phyloP scores from a whole-genome alignment of 2,113 vertebrate species.

The Coryphaenoides rupestris region DNA sequence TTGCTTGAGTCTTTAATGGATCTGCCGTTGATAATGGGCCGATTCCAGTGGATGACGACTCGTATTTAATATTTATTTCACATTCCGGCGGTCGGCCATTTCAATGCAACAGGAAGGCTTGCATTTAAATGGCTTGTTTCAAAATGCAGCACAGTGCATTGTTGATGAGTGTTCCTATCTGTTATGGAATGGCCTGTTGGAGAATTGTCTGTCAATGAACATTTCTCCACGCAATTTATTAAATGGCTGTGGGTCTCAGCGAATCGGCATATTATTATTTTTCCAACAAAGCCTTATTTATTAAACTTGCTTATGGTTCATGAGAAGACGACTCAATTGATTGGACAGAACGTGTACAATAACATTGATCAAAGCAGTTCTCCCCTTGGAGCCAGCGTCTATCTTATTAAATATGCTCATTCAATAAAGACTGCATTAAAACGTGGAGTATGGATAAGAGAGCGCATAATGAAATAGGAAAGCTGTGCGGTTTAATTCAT shows the following conservation, averaged over 20 bases:
- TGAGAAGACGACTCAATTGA: slow-evolving; percentile 73
- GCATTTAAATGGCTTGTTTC: slow-evolving; percentile 37
- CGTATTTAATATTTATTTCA: slow-evolving; percentile 17
- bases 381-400: slow-evolving; percentile 26
- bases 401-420: slow-evolving; percentile 67
- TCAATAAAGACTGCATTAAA: slow-evolving; percentile 69
- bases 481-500: slow-evolving; percentile 10
- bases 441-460: slow-evolving; percentile 31
- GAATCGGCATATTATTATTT: slow-evolving; percentile 61
- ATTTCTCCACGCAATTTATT: slow-evolving; percentile 44
- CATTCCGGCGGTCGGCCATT: slow-evolving; percentile 11
- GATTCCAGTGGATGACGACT: slow-evolving; percentile 18
- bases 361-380: slow-evolving; percentile 67
- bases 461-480: slow-evolving; percentile 16
- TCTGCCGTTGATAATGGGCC: slow-evolving; percentile 7
- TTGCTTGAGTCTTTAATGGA: too few species aligned
- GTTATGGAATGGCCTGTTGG: slow-evolving; percentile 34
- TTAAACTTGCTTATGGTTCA: slow-evolving; percentile 69
- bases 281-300: slow-evolving; percentile 63
- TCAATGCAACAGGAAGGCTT: slow-evolving; percentile 26
- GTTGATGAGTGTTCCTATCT: slow-evolving; percentile 24
- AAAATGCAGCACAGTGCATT: slow-evolving; percentile 31
- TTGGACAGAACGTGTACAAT: slow-evolving; percentile 65
- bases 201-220: slow-evolving; percentile 37
- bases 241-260: slow-evolving; percentile 60